These are phyloP conservation scores for Hydrotaea cyrtoneurina DNA, from an alignment of 2,888 invertebrate species.

Conservation along the genomic window DNA sequence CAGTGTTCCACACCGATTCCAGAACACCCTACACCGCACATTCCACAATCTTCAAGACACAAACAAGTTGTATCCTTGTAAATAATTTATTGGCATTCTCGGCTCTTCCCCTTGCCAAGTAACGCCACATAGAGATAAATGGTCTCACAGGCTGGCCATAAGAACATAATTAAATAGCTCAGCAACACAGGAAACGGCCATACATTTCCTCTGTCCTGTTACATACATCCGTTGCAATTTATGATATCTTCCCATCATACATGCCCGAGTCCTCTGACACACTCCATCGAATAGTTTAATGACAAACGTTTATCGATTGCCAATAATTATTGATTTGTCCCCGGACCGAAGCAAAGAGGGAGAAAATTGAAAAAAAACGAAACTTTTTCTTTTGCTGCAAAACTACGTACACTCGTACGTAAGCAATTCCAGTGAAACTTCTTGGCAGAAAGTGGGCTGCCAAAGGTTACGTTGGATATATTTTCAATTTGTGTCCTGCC, in stretches of 20 bases:
- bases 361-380: background rate
- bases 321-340: slow-evolving; percentile 64
- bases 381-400: background rate
- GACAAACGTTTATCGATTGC: slow-evolving; percentile 63
- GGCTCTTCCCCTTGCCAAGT: background rate
- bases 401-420: slow-evolving; percentile 22
- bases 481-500: slow-evolving; percentile 46
- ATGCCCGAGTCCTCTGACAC: slow-evolving; percentile 33
- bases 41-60: background rate
- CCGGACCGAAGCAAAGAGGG: slow-evolving; percentile 10
- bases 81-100: slow-evolving; percentile 16
- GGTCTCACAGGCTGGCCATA: background rate
- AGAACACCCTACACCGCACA: background rate
- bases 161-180: slow-evolving; percentile 21
- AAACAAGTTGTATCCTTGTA: background rate
- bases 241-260: slow-evolving; percentile 16
- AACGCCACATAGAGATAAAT: slow-evolving; percentile 18
- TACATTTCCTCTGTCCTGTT: slow-evolving; percentile 21
- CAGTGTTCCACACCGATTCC: background rate
- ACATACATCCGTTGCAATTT: slow-evolving; percentile 5
- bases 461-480: slow-evolving; percentile 37
- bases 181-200: background rate
- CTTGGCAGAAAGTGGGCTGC: slow-evolving; percentile 47
- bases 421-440: slow-evolving; percentile 64
- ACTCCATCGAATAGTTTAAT: slow-evolving; percentile 40